Conservation (phyloP, 2,797 vertebrate genomes). For the Eospalax fontanierii region DNA sequence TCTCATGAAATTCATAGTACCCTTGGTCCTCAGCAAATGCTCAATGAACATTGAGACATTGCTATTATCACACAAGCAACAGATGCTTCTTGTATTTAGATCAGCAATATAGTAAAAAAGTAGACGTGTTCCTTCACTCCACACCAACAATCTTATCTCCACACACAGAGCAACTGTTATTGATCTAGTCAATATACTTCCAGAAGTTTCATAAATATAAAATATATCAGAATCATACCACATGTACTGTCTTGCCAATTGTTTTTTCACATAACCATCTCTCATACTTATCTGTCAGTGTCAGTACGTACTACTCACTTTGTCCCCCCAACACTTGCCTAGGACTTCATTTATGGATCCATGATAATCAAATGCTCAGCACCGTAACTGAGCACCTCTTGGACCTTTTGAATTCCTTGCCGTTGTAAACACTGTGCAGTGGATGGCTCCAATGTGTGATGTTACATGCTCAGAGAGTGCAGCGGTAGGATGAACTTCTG, state of each 20-base stretch:
- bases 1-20: neutral
- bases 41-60: neutral
- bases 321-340: neutral
- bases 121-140: neutral
- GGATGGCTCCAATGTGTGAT: neutral
- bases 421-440: neutral
- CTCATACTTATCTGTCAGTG: neutral
- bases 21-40: neutral
- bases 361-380: neutral
- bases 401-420: neutral
- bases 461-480: neutral
- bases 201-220: neutral
- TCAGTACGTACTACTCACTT: neutral
- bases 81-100: constrained; percentile 19
- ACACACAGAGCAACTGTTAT: neutral
- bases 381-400: neutral
- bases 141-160: neutral
- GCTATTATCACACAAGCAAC: neutral
- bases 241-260: neutral
- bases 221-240: neutral
- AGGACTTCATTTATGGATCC: neutral
- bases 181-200: neutral
- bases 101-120: neutral
- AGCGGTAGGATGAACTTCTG: neutral
- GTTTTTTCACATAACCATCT: neutral